phyloP scores from a whole-genome alignment of 2,797 vertebrate species.

The Botia almorhae region DNA sequence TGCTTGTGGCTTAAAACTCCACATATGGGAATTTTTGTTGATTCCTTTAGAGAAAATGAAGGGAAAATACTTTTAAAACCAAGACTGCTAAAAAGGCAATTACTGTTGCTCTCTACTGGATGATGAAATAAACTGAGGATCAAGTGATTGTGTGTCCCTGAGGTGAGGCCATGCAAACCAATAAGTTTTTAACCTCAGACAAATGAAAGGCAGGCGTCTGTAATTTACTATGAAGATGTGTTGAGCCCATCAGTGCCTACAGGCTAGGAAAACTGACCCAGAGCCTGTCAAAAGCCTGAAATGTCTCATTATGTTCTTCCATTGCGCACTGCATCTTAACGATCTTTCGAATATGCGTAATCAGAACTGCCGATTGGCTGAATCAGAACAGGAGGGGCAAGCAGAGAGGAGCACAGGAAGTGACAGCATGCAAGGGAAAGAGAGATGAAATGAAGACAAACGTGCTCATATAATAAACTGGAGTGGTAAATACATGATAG shows the following conservation, averaged over 20 bases:
- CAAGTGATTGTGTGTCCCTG: conserved; percentile 5
- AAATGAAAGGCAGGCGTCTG: conserved; percentile 25
- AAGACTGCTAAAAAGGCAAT: background rate
- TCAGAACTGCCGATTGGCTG: conserved; percentile 48
- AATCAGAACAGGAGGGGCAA: background rate
- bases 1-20: background rate
- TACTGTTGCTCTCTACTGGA: background rate
- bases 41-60: background rate
- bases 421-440: conserved; percentile 46
- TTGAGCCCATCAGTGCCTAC: conserved; percentile 7
- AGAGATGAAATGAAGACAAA: conserved; percentile 44
- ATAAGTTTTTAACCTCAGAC: conserved; percentile 6
- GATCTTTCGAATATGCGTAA: conserved; percentile 60
- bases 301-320: conserved; percentile 60
- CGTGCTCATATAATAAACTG: conserved; percentile 24
- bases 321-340: conserved; percentile 60
- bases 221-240: background rate
- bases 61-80: conserved; percentile 10
- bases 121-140: background rate
- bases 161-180: conserved; percentile 32
- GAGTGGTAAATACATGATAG: conserved; percentile 1
- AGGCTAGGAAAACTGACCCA: conserved; percentile 50
- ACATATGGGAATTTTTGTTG: background rate
- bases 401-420: conserved; percentile 38
- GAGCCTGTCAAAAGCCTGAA: conserved; percentile 54